A percentile compares a stretch with the other conserved stretches of the same genome.
phyloP scores from a whole-genome alignment of 2,113 vertebrate genomes.

The Microcebus griseorufus region DNA sequence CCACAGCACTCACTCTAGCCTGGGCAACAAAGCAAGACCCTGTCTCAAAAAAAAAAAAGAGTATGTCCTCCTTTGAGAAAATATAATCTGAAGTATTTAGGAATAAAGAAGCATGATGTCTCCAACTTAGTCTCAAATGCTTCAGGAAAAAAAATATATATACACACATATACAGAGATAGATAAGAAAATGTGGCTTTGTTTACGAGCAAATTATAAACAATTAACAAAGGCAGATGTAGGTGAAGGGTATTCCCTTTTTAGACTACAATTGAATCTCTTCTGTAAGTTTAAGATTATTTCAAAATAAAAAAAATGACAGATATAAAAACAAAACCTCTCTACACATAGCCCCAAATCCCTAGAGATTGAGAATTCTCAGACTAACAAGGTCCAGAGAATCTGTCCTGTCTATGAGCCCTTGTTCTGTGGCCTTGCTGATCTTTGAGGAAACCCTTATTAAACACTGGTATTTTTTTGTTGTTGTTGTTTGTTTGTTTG shows the following conservation, averaged over 20 bases:
- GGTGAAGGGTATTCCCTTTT: not conserved
- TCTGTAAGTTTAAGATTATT: conserved; percentile 3
- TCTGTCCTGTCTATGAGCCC: fast-evolving
- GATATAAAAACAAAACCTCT: not conserved
- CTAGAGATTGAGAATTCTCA: not conserved
- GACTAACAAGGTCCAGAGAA: not conserved
- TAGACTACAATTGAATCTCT: not conserved
- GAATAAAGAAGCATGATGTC: not conserved
- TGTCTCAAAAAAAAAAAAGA: not conserved
- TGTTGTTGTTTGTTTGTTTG: too few relatives aligned
- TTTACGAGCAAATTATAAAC: not conserved
- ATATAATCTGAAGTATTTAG: not conserved
- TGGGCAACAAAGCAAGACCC: too few relatives aligned
- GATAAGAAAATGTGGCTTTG: not conserved
- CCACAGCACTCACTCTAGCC: too few relatives aligned
- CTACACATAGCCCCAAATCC: not conserved
- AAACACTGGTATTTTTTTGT: not conserved
- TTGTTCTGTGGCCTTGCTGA: not conserved
- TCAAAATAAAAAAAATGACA: not conserved
- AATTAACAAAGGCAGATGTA: conserved; percentile 12
- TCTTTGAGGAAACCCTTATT: not conserved
- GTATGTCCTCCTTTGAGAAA: not conserved
- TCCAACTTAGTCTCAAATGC: not conserved
- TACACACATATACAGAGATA: not conserved
- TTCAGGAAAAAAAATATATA: not conserved